Evolutionary conservation across 2,888 invertebrate species (phyloP), one percentile per base, ranked within the genome.

Genomic region (Odiellus spinosus): DNA sequence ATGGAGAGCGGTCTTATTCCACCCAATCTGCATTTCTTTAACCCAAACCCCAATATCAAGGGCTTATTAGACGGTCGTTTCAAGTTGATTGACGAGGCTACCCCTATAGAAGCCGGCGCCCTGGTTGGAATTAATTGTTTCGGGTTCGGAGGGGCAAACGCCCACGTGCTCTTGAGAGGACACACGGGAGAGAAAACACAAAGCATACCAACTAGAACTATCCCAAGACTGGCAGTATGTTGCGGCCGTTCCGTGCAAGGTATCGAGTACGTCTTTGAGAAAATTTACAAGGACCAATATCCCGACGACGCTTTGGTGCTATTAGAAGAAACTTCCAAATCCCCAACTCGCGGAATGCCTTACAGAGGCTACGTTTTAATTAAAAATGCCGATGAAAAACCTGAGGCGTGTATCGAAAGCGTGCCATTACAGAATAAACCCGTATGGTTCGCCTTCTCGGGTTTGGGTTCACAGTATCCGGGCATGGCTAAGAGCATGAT

Each of bases 141-240:
- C 67, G 96, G 96, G 14, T 96, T 96, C 69, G 96, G 96, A 52
- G 98, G 98, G 45, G 87, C 90, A 39, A 91, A 91, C 68, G 88
- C 85, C n/a, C 91, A 93, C 68, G 69, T 87, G 1, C 73, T 93
- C 56, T 72, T 93, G 12, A 78, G 80, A 63, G 82, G 86, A 5
- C 75, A 78, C 1, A 78, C 78, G 21, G 42, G 39, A 36, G 10
- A 35, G 5, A 39, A 47, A 8, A 10, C 46, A 19, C 47, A 15
- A 38, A 10, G 15, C 2, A 10, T 56, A 48, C 47, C 39, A 8
- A 26, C 36, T 42, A 26, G 26, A 26, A 74, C 71, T 58, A 73
- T 75, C 40, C 79, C 81, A 3, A 76, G 82, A 55, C 67, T 88
- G 35, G 74, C 86, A 43, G 69, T 77, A 26, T 78, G 81, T 47